Evolutionary conservation across 2,797 vertebrate genomes (phyloP), one percentile per base, ranked within the genome.

Genomic region (Melanotaenia trifasciata): DNA sequence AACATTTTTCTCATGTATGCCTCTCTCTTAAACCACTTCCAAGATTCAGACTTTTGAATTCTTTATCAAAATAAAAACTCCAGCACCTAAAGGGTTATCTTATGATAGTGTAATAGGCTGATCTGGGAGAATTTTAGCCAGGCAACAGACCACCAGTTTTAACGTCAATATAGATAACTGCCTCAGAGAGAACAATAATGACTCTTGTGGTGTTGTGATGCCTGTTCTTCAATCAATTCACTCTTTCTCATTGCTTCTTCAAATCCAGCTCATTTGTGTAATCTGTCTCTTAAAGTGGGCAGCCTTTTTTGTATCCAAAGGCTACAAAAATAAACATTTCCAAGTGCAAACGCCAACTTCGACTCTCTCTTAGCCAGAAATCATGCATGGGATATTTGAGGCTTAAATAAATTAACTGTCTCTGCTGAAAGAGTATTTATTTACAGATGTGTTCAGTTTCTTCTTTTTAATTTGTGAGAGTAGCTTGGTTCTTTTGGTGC

Each of bases 241-340:
- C 50, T 47, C 50, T 74, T 69, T 70, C 40, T 58, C 30, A 35
- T 54, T 73, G 32, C 67, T 61, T 56, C 18, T 74, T 68, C 51
- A 72, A 79, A 74, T 79, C 78, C 63, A 66, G 75, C 62, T 58
- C 43, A 45, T 57, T 81, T 38, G 5, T 38, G 28, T 68, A 78
- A 83, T 81, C 10, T 38, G 5, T 53, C 14, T 78, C 28, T 64
- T 74, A 58, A 76, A 36, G 32, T 69, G 35, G 32, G 58, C 70
- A 64, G 62, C 33, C 36, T 82, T 72, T 81, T 47, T 47, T 84
- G 68, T 76, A 65, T 84, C 76, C 78, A 71, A 79, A 74, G 63
- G 73, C 79, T 76, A 80, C 72, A 86, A 86, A 87, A 91, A 89
- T 83, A 90, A 89, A 91, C 81, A 81, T 86, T 87, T 90, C 67